A percentile compares a stretch with the other conserved stretches of the same genome.
Evolutionary conservation across 2,888 invertebrate genomes (phyloP).

Genomic region (Arctia plantaginis): DNA sequence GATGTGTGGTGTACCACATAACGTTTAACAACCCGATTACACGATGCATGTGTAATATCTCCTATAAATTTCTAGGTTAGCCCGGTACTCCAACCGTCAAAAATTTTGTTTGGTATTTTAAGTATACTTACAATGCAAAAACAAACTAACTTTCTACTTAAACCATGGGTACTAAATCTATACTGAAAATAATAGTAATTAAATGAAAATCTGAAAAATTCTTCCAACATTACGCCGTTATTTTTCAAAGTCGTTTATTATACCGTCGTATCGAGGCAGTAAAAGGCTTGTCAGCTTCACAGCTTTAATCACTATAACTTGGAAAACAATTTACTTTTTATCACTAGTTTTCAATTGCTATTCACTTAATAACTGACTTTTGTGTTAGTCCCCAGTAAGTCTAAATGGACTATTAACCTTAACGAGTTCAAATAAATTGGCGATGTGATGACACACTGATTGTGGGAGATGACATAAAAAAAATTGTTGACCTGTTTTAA

Average conservation of each 20-base stretch:
- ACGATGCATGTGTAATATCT: too few relatives aligned
- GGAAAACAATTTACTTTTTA: neutral
- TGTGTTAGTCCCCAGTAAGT: neutral
- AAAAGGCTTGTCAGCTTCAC: neutral
- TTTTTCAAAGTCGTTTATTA: neutral
- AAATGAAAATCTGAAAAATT: too few relatives aligned
- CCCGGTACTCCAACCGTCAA: neutral
- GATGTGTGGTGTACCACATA: neutral
- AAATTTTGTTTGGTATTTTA: neutral
- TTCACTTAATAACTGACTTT: neutral
- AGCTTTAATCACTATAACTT: neutral
- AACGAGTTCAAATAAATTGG: too few relatives aligned
- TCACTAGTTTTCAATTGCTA: neutral
- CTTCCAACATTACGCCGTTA: too few relatives aligned
- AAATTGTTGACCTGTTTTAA: too few relatives aligned
- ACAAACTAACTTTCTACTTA: too few relatives aligned
- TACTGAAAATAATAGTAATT: too few relatives aligned
- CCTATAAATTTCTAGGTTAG: neutral
- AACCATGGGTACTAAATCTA: too few relatives aligned
- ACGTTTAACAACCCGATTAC: neutral
- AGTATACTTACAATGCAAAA: neutral
- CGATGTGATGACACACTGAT: too few relatives aligned
- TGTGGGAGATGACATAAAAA: too few relatives aligned
- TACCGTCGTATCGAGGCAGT: neutral
- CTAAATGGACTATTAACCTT: neutral